These are phyloP conservation scores for Therioaphis trifolii DNA, from an alignment of 2,888 invertebrate genomes.

Conservation along the genomic window DNA sequence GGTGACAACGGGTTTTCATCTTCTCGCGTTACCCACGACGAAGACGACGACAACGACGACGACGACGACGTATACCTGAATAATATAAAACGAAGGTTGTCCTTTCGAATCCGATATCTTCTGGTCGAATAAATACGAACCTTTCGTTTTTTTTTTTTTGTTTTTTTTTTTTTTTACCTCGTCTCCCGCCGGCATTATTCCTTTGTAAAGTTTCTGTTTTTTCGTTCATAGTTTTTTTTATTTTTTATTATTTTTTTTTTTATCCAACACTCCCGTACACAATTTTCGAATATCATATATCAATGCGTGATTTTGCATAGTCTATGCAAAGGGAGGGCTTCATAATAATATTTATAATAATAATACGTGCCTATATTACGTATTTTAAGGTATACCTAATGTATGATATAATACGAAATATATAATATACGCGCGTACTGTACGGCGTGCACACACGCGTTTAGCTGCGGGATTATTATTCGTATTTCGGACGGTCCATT, in stretches of 20 bases:
- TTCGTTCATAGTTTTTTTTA: too few species aligned
- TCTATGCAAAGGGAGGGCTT: constrained; percentile 1
- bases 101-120: constrained; percentile 58
- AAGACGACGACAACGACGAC: too few species aligned
- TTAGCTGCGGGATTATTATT: constrained; percentile 53
- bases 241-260: constrained; percentile 19
- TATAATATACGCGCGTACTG: neutral
- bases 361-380: too few species aligned
- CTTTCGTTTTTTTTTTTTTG: constrained; percentile 43
- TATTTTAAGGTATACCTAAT: too few species aligned
- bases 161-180: constrained; percentile 37
- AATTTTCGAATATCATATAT: constrained; percentile 51
- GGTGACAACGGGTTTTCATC: constrained; percentile 60
- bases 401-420: neutral
- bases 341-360: constrained; percentile 31
- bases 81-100: constrained; percentile 46
- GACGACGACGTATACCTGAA: neutral
- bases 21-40: constrained; percentile 49
- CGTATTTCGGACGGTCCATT: constrained; percentile 48
- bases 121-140: constrained; percentile 57
- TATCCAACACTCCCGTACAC: constrained; percentile 13
- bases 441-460: neutral
- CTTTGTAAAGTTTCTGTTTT: constrained; percentile 51
- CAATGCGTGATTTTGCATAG: constrained; percentile 50
- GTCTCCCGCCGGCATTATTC: constrained; percentile 52